Base-by-base conservation (phyloP, 92 coral and sea anemone genomes). In the Phenganax stokvisi region DNA sequence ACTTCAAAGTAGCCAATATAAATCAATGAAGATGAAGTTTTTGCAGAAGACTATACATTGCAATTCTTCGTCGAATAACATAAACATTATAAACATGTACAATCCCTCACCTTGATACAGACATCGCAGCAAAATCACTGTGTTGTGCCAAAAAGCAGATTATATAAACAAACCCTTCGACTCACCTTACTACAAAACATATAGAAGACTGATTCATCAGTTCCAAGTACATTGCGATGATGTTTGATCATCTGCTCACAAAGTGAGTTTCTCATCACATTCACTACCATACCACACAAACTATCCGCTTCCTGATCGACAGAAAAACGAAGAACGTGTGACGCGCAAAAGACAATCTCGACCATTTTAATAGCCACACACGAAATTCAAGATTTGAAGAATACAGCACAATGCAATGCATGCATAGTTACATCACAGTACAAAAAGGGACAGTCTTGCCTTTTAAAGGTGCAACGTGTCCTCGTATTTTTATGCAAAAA, bases 171-270 rank as follows among this genome's bases (percentile, higher is more conserved):
- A 37, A 37, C 47, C 47, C 47, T 37, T 37, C 47, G 12, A 73
- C 72, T 61, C n/a, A 62, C 82, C 55, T 63, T 78, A 62, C 82
- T 37, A 28, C 57, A 29, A 12, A 78, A 62, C 13, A 78, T 17
- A 10, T 78, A 72, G 28, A 60, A 51, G 20, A 78, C 72, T 15
- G 82, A 61, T 16, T 51, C 68, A 53, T 78, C 82, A 11, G 51
- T 52, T 7, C 82, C 72, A n/a, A 78, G 72, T 31, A 78, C 55
- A 52, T 78, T 61, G 44, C 63, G 51, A 64, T 78, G 54, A 78
- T 78, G 72, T 60, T 78, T 72, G 12, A 78, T 12, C 2, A 78
- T 44, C 25, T 52, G 15, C 5, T 15, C 66, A 29, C 52, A 60
- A 30, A 72, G 58, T 0, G 82, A 78, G 0, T 13, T 12, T 12